Percentiles rank a stretch among this genome's conserved stretches.
Conservation (phyloP, 2,797 vertebrate genomes). For the Sebastes reedi region DNA sequence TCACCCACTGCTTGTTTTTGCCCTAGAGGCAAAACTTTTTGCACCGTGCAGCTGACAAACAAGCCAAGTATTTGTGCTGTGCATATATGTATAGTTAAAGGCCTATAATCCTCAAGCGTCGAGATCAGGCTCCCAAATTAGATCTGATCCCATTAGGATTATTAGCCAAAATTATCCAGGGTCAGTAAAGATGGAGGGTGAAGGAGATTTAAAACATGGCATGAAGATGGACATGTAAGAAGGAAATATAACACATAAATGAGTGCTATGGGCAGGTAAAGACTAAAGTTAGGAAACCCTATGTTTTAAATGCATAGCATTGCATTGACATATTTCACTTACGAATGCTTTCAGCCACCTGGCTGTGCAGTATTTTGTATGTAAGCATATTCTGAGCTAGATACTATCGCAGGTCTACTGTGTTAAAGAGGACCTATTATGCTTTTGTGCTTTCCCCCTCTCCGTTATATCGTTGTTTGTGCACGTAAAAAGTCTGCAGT, state of each 20-base stretch:
- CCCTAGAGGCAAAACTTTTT: background rate
- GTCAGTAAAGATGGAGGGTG: constrained; percentile 34
- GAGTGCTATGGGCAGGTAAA: background rate
- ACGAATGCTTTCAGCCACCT: no score
- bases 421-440: background rate
- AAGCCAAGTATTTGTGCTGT: background rate
- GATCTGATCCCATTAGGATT: constrained; percentile 80
- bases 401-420: background rate
- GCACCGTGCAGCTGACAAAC: background rate
- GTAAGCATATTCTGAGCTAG: background rate
- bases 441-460: no score
- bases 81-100: constrained; percentile 32
- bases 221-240: background rate
- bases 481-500: no score
- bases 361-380: background rate
- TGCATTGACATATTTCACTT: background rate
- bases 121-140: constrained; percentile 74
- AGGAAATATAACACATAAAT: background rate
- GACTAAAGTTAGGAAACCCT: background rate
- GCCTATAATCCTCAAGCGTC: constrained; percentile 65
- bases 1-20: background rate
- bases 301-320: background rate
- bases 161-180: constrained; percentile 67
- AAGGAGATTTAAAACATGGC: constrained; percentile 15
- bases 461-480: no score